Conservation (phyloP, 2,888 invertebrate species). For the Nysson spinosus region DNA sequence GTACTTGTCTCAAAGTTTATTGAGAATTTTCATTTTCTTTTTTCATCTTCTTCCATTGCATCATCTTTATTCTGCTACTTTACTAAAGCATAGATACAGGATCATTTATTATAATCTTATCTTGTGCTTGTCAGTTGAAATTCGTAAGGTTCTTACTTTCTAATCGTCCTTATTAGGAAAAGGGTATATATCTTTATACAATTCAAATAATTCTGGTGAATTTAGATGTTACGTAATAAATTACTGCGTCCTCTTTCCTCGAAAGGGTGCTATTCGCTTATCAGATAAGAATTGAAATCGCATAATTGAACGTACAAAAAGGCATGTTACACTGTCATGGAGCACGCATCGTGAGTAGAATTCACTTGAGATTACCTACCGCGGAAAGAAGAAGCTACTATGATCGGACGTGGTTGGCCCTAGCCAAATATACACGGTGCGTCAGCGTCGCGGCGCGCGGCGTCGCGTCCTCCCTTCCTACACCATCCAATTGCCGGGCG, state of each 20-base stretch:
- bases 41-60: slow-evolving; percentile 10
- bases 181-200: too few species aligned
- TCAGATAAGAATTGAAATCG: too few species aligned
- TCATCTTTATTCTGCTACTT: slow-evolving; percentile 15
- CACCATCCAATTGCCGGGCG: slow-evolving; percentile 62
- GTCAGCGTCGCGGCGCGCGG: slow-evolving; percentile 77
- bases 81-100: too few species aligned
- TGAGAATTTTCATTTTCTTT: slow-evolving; percentile 19
- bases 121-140: too few species aligned
- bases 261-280: too few species aligned
- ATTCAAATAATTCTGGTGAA: too few species aligned
- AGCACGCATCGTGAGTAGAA: slow-evolving; percentile 18
- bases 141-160: too few species aligned
- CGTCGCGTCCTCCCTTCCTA: slow-evolving; percentile 70
- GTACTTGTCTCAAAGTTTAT: slow-evolving; percentile 26
- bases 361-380: slow-evolving; percentile 47
- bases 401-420: slow-evolving; percentile 58
- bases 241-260: too few species aligned
- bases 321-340: neutral
- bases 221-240: too few species aligned
- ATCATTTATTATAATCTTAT: too few species aligned
- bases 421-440: slow-evolving; percentile 77
- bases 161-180: too few species aligned
- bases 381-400: slow-evolving; percentile 50
- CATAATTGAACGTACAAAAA: too few species aligned